Evolutionary conservation across 30 jellyfish, hydroid and myxozoan genomes (phyloP).

Genomic region (Hydractinia symbiolongicarpus): DNA sequence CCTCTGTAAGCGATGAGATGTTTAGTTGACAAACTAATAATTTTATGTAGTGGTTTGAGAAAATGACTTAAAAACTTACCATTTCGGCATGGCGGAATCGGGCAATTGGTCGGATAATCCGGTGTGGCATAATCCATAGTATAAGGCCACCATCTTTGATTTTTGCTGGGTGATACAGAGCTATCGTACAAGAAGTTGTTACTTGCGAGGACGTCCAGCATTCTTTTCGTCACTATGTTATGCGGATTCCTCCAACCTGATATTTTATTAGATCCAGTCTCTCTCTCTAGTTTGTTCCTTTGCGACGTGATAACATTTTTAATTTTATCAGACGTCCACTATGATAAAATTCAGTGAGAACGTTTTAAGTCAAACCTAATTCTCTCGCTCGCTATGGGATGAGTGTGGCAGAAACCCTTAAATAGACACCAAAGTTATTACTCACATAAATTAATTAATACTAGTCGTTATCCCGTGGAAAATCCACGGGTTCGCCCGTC

Average conservation of each 20-base stretch:
- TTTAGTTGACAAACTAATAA: no score
- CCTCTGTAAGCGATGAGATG: no score
- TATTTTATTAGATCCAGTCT: not conserved
- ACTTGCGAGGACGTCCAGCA: slow-evolving; percentile 36
- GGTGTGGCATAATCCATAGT: slow-evolving; percentile 61
- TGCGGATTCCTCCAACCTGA: slow-evolving; percentile 77
- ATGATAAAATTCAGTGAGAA: not conserved
- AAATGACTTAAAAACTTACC: not conserved
- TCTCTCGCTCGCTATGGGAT: no score
- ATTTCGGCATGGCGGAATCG: slow-evolving; percentile 12
- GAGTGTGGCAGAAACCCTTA: no score
- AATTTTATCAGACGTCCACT: slow-evolving; percentile 33
- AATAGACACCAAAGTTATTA: no score
- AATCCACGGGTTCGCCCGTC: no score
- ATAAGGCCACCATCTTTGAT: slow-evolving; percentile 69
- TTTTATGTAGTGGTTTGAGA: no score
- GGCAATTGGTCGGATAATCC: slow-evolving; percentile 57
- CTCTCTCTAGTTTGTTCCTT: slow-evolving; percentile 10
- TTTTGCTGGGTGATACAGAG: slow-evolving; percentile 50
- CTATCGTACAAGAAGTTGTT: slow-evolving; percentile 42
- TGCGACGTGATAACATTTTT: not conserved
- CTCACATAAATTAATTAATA: no score
- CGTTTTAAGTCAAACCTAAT: no score
- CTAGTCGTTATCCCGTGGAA: no score
- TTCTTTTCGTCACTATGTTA: slow-evolving; percentile 57